Percentiles rank a stretch among this genome's conserved stretches.
Conservation (phyloP, 2,797 vertebrate species). For the Etheostoma nigrum region DNA sequence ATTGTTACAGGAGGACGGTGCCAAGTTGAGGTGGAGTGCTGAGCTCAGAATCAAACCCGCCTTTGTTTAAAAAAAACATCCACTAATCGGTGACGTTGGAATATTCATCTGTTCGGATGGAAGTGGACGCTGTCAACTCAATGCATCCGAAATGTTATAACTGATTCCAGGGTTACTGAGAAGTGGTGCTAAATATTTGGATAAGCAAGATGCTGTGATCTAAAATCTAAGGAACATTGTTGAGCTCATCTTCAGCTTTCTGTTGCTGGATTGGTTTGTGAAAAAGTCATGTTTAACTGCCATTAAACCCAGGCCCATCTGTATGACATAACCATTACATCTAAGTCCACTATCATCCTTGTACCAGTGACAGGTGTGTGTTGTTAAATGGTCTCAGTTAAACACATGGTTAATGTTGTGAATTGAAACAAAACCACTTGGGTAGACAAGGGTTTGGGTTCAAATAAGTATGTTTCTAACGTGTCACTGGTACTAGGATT, state of each 20-base stretch:
- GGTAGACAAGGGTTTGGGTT: too few species aligned
- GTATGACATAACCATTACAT: constrained; percentile 30
- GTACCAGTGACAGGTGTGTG: too few species aligned
- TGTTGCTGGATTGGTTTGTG: constrained; percentile 61
- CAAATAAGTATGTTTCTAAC: too few species aligned
- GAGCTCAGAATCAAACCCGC: constrained; percentile 77
- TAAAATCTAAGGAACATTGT: constrained; percentile 76
- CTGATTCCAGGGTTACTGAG: constrained; percentile 83
- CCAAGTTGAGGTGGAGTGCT: constrained; percentile 66
- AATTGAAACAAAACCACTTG: too few species aligned
- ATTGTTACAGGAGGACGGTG: constrained; percentile 40
- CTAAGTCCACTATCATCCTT: not conserved
- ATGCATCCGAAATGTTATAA: constrained; percentile 80
- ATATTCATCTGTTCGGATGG: constrained; percentile 68
- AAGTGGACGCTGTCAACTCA: constrained; percentile 67
- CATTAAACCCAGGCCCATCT: constrained; percentile 28
- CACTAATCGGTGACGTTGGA: constrained; percentile 68
- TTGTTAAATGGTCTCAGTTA: too few species aligned
- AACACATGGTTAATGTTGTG: too few species aligned
- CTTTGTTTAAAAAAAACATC: constrained; percentile 78
- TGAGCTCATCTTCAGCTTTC: constrained; percentile 59
- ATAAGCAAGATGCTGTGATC: constrained; percentile 74
- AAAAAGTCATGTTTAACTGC: constrained; percentile 63
- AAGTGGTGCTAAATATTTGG: constrained; percentile 82
- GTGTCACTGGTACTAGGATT: too few species aligned